Conservation (phyloP, 2,888 invertebrate species). For the Melanophora roralis region DNA sequence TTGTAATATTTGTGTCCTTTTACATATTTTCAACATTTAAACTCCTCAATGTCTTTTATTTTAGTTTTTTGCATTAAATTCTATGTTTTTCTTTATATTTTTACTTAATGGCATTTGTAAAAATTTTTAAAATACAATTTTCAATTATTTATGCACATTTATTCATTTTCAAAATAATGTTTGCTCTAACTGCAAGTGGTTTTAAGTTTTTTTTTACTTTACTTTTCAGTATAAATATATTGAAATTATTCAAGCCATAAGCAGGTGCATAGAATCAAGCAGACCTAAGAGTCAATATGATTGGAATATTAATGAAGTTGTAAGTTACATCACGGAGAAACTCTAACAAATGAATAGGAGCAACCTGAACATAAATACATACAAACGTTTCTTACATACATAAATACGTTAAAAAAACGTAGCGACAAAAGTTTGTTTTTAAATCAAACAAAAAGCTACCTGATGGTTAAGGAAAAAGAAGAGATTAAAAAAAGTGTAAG, state of each 20-base stretch:
- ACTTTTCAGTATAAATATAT: not conserved
- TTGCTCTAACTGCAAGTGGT: not conserved
- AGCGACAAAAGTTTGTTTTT: slow-evolving; percentile 8
- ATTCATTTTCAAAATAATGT: not conserved
- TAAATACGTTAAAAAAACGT: not conserved
- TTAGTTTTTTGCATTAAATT: not conserved
- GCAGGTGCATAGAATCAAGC: not conserved
- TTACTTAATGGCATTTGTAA: slow-evolving; percentile 1
- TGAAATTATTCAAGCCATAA: not conserved
- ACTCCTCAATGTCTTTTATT: no score
- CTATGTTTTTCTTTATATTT: not conserved
- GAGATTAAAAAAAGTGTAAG: not conserved
- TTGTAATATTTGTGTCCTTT: no score
- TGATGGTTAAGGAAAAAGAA: no score
- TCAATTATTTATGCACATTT: slow-evolving; percentile 22
- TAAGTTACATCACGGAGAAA: slow-evolving; percentile 5
- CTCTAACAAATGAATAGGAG: not conserved
- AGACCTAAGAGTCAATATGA: slow-evolving; percentile 39
- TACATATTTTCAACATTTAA: no score
- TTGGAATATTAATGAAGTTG: slow-evolving; percentile 60
- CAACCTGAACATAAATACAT: no score
- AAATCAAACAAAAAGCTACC: not conserved
- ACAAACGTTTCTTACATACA: no score
- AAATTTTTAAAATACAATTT: slow-evolving; percentile 10
- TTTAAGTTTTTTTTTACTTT: not conserved